phyloP scores from a whole-genome alignment of 2,113 vertebrate genomes.

The Ptychochromis oligacanthus region DNA sequence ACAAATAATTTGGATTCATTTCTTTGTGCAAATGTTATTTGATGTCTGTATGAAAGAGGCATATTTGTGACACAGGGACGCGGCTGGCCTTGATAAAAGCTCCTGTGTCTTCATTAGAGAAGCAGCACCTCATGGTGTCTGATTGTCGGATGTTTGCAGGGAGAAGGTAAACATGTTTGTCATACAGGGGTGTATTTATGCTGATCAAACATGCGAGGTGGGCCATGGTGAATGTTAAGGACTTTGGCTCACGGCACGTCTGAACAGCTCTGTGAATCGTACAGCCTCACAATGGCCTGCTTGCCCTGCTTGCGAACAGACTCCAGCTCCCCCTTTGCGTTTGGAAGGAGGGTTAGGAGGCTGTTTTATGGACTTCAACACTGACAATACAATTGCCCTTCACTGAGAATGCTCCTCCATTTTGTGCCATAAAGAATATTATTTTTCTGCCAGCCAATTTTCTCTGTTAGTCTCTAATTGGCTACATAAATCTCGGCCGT shows the following conservation, averaged over 20 bases:
- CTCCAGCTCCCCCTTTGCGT: conserved; percentile 21
- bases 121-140: conserved; percentile 61
- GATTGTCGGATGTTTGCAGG: conserved; percentile 73
- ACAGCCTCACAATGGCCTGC: background rate
- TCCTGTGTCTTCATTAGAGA: conserved; percentile 74
- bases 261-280: background rate
- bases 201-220: conserved; percentile 61
- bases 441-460: conserved; percentile 99
- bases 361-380: conserved; percentile 89
- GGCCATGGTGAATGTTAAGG: conserved; percentile 61
- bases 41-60: conserved; percentile 54
- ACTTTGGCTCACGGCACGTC: conserved; percentile 25
- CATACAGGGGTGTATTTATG: conserved; percentile 60
- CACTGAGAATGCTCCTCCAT: conserved; percentile 77
- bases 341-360: conserved; percentile 54
- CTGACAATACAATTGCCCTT: conserved; percentile 79
- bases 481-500: conserved; percentile 99
- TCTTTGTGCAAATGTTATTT: conserved; percentile 49
- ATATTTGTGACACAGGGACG: conserved; percentile 24
- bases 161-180: conserved; percentile 73
- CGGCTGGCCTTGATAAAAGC: conserved; percentile 58
- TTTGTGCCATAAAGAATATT: conserved; percentile 93
- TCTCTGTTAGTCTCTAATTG: conserved; percentile 99
- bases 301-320: background rate
- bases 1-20: conserved; percentile 50